Evolutionary conservation across 2,888 invertebrate species (phyloP).

Genomic region (Caenorhabditis zanzibari): DNA sequence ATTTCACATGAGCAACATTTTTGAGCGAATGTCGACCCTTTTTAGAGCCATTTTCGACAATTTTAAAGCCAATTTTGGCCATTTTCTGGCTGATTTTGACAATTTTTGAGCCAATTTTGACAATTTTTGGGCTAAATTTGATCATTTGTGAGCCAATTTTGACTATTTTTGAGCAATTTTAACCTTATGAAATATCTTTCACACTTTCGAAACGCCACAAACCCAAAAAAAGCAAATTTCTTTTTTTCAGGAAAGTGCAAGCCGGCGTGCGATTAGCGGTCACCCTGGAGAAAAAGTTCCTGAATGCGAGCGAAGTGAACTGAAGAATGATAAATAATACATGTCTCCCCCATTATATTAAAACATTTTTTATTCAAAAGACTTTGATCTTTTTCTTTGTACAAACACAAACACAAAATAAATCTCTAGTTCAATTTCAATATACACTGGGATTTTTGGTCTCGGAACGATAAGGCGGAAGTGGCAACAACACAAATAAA

Average conservation of each 20-base stretch:
- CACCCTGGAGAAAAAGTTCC: slow-evolving; percentile 73
- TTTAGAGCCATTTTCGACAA: neutral
- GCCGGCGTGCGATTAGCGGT: slow-evolving; percentile 72
- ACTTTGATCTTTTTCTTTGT: slow-evolving; percentile 9
- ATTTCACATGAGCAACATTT: too few relatives aligned
- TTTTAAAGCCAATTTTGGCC: too few relatives aligned
- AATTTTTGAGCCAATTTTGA: too few relatives aligned
- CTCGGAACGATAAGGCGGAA: neutral
- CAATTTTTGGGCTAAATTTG: too few relatives aligned
- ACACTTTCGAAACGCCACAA: too few relatives aligned
- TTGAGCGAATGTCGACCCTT: neutral
- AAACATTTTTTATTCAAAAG: too few relatives aligned
- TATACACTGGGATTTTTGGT: neutral
- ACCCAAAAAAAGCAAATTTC: too few relatives aligned
- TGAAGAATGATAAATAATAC: neutral
- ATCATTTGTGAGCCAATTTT: too few relatives aligned
- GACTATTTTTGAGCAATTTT: too few relatives aligned
- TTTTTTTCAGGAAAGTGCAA: slow-evolving; percentile 70
- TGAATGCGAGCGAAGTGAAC: slow-evolving; percentile 72
- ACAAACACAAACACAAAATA: slow-evolving; percentile 33
- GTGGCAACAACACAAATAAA: slow-evolving; percentile 25
- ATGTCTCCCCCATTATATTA: neutral
- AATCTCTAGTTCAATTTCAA: neutral
- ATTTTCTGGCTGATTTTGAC: too few relatives aligned
- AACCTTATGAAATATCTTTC: too few relatives aligned